Conservation (phyloP, 2,113 vertebrate genomes). For the Corydoras sp. region DNA sequence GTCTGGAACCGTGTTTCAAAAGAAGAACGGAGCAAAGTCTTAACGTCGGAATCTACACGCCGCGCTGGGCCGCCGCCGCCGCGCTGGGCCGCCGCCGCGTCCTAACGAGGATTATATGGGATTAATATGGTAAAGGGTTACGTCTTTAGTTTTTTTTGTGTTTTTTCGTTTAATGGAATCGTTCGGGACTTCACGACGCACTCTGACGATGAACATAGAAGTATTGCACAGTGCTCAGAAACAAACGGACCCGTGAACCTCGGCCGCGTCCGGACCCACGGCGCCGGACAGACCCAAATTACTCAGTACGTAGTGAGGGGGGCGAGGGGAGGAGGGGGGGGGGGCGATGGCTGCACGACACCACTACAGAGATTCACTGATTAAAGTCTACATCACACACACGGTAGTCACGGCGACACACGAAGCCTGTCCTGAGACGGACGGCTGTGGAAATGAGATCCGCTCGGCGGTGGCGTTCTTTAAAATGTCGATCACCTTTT, state of each 20-base stretch:
- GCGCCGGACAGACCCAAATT: background rate
- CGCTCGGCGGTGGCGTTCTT: too few relatives aligned
- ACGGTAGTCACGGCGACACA: too few relatives aligned
- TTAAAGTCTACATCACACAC: too few relatives aligned
- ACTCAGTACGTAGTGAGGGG: conserved; percentile 68
- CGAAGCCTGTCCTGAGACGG: too few relatives aligned
- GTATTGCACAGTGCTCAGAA: conserved; percentile 95
- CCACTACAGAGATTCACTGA: too few relatives aligned
- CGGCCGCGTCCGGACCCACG: background rate
- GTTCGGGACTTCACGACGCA: conserved; percentile 49
- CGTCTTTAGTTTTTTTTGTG: conserved; percentile 33
- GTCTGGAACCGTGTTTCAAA: too few relatives aligned
- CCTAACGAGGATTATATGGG: conserved; percentile 49
- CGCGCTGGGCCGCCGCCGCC: too few relatives aligned
- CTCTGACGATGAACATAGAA: conserved; percentile 62
- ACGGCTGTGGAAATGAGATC: too few relatives aligned
- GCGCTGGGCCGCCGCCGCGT: background rate
- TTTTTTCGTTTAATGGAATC: conserved; percentile 32
- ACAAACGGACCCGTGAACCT: conserved; percentile 63
- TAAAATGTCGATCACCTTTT: too few relatives aligned
- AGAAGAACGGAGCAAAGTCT: too few relatives aligned
- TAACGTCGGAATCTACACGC: background rate
- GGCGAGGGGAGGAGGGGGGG: background rate
- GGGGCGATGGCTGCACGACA: too few relatives aligned
- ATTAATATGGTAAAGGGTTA: conserved; percentile 21